Conservation (phyloP, 1,140 invertebrate genomes). For the Diuraphis noxia region DNA sequence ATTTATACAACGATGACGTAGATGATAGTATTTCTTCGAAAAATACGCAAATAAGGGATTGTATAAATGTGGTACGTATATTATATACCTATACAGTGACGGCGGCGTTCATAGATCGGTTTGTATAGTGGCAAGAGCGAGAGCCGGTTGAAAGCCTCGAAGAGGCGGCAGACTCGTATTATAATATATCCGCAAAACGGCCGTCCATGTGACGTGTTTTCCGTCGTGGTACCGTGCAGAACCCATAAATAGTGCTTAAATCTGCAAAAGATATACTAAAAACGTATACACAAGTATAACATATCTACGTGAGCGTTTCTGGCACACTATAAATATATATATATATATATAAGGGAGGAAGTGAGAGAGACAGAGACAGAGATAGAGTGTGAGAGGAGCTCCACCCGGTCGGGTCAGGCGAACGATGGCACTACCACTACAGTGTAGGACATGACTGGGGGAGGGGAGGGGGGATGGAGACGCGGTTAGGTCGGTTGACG, state of each 20-base stretch:
- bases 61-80: no score
- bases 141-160: neutral
- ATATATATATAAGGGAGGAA: neutral
- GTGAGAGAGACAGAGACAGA: neutral
- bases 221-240: neutral
- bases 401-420: neutral
- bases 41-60: no score
- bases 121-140: neutral
- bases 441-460: no score
- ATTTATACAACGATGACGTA: no score
- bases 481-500: constrained; percentile 4
- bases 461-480: neutral
- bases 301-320: neutral
- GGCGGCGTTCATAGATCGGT: neutral
- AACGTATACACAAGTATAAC: constrained; percentile 8
- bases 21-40: no score
- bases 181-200: neutral
- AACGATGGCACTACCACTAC: no score
- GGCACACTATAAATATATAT: neutral
- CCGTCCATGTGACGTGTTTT: neutral
- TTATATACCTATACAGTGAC: no score
- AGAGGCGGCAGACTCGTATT: neutral
- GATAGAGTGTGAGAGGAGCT: no score
- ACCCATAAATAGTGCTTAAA: constrained; percentile 28
- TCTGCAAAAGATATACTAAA: constrained; percentile 40